Conservation (phyloP, 1,140 invertebrate genomes). For the Drosophila saltans region DNA sequence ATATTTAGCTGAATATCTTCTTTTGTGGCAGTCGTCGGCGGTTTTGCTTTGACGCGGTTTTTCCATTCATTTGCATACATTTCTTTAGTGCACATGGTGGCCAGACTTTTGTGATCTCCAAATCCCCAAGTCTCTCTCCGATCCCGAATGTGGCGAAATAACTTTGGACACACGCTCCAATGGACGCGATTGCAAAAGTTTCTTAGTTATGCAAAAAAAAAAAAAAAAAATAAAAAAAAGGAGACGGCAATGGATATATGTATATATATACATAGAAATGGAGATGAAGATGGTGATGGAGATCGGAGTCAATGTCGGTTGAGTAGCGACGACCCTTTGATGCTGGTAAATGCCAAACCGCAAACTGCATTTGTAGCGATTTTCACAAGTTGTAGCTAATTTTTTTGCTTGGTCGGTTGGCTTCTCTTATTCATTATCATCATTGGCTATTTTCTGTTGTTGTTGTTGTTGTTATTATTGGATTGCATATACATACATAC, state of each 20-base stretch:
- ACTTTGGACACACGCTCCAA: conserved; percentile 69
- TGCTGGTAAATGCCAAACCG: conserved; percentile 75
- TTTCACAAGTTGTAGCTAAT: conserved; percentile 78
- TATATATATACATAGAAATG: no score
- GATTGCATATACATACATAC: conserved; percentile 33
- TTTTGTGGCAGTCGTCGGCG: conserved; percentile 59
- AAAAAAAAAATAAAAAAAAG: neutral
- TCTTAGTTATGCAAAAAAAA: neutral
- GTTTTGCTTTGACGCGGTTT: conserved; percentile 77
- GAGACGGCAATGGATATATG: neutral
- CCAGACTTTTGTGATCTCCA: conserved; percentile 42
- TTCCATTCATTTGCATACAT: conserved; percentile 79
- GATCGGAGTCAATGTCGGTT: neutral
- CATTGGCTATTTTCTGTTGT: conserved; percentile 17
- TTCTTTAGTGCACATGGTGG: conserved; percentile 64
- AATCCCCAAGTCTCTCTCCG: neutral
- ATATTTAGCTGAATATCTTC: neutral
- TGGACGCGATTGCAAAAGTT: conserved; percentile 28
- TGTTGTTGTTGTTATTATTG: conserved; percentile 23
- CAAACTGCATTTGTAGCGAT: conserved; percentile 78
- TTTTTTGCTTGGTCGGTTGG: conserved; percentile 73
- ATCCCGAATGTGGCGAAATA: conserved; percentile 50
- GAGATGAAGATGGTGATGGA: neutral
- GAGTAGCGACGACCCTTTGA: conserved; percentile 49
- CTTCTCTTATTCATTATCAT: conserved; percentile 56